Conservation (phyloP, 2,113 vertebrate species). For the Haplochromis vanheusdeni region DNA sequence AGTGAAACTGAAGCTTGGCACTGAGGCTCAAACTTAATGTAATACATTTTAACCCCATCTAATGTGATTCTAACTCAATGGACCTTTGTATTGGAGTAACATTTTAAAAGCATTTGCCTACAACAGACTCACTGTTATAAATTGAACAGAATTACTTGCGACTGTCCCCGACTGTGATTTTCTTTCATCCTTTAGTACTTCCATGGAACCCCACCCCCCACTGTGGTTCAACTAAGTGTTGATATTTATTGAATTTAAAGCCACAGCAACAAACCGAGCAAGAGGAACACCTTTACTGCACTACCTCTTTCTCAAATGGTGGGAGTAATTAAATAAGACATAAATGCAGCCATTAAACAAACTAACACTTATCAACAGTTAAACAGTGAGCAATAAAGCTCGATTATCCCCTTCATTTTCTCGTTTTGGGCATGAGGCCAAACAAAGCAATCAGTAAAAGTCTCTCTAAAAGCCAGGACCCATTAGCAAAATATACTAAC, state of each 20-base stretch:
- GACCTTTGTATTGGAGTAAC: neutral
- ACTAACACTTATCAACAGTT: conserved; percentile 40
- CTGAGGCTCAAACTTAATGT: neutral
- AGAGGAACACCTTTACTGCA: neutral
- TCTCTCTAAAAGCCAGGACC: conserved; percentile 12
- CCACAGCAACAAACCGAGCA: neutral
- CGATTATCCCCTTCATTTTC: conserved; percentile 29
- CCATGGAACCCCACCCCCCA: neutral
- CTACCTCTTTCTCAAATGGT: neutral
- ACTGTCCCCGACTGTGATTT: neutral
- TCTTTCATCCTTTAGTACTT: neutral
- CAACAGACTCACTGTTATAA: neutral
- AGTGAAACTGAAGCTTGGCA: neutral
- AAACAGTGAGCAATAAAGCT: conserved; percentile 38
- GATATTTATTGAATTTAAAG: neutral
- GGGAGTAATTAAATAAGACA: conserved; percentile 37
- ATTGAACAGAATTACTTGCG: neutral
- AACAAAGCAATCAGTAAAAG: conserved; percentile 37
- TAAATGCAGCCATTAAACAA: conserved; percentile 41
- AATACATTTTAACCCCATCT: neutral
- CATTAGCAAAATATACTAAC: conserved; percentile 26
- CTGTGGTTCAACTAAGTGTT: neutral
- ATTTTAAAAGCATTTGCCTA: neutral
- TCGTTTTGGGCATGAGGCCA: conserved; percentile 36
- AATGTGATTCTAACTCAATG: neutral